Conservation (phyloP, 2,888 invertebrate genomes). For the Trissolcus japonicus region DNA sequence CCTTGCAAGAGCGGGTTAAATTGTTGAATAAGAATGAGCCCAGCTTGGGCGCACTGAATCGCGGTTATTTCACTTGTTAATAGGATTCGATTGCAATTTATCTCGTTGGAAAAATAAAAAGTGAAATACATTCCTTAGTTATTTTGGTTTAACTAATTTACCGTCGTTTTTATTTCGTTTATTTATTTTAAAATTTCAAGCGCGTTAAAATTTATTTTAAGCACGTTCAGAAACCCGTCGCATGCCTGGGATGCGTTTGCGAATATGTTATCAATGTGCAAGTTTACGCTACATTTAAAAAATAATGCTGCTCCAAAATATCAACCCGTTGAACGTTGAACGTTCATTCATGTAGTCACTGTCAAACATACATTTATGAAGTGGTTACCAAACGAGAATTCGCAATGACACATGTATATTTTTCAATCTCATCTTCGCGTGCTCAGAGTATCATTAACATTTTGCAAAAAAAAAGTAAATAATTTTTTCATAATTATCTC, state of each 20-base stretch:
- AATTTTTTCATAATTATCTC: too few species aligned
- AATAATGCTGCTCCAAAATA: not conserved
- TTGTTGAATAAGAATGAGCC: conserved; percentile 50
- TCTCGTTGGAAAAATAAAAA: not conserved
- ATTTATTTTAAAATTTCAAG: not conserved
- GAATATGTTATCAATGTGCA: not conserved
- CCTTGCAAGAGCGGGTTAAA: conserved; percentile 39
- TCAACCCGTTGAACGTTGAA: too few species aligned
- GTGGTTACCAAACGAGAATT: too few species aligned
- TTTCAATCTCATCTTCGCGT: too few species aligned
- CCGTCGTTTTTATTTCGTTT: not conserved
- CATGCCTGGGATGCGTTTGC: not conserved
- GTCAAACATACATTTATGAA: not conserved
- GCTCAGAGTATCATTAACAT: too few species aligned
- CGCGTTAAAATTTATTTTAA: not conserved
- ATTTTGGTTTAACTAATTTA: not conserved
- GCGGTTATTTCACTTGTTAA: conserved; percentile 12
- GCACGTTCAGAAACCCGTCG: not conserved
- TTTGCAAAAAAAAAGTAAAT: too few species aligned
- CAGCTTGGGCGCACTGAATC: conserved; percentile 27
- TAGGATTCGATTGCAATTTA: conserved; percentile 26
- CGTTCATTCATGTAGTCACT: not conserved
- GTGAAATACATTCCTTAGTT: not conserved
- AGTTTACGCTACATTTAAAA: not conserved
- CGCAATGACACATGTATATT: too few species aligned